Evolutionary conservation across 1,140 invertebrate species (phyloP).

Genomic region (Carcinoscorpius rotundicauda): DNA sequence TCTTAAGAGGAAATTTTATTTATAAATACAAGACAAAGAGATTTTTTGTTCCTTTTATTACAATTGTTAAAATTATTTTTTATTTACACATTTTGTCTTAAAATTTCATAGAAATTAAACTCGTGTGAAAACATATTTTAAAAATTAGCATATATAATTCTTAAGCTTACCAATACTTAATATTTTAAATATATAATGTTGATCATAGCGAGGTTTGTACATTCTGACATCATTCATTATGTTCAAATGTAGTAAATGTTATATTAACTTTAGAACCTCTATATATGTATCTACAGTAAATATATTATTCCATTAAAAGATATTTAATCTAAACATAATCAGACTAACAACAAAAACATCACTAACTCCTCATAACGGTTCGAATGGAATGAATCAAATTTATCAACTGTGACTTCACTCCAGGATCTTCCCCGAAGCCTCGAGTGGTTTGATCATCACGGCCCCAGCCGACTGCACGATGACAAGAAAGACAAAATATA

Average conservation of each 20-base stretch:
- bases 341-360: conserved; percentile 7
- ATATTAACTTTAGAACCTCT: neutral
- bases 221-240: neutral
- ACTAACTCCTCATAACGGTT: conserved; percentile 81
- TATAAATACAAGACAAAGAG: no score
- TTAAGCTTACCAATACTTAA: neutral
- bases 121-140: no score
- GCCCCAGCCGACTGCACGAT: conserved; percentile 38
- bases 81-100: no score
- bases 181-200: neutral
- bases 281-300: neutral
- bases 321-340: neutral
- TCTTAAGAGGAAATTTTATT: no score
- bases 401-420: conserved; percentile 67
- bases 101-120: no score
- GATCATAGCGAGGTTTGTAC: neutral
- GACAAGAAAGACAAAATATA: no score
- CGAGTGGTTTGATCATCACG: conserved; percentile 47
- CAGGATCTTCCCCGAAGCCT: conserved; percentile 54
- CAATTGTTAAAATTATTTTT: no score
- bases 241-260: neutral
- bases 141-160: no score
- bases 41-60: no score
- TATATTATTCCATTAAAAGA: neutral
- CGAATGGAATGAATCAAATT: conserved; percentile 78